Base-by-base conservation (phyloP, 2,113 vertebrate genomes). In the Phoxinus phoxinus region DNA sequence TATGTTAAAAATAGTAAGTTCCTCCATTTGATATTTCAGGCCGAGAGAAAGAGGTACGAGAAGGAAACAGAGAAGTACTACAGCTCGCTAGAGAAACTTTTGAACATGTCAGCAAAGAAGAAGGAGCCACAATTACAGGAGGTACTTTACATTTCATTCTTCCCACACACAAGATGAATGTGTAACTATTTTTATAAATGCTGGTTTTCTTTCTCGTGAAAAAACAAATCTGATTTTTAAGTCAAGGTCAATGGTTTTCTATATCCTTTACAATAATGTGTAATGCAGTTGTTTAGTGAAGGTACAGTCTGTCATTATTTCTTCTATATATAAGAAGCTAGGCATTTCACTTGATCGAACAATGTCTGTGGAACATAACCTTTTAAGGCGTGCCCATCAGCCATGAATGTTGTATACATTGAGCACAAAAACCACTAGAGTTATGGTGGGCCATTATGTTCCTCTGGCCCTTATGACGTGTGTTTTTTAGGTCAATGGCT, bases 21-120 rank as follows among this genome's bases (percentile, higher is more conserved):
- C 41, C 30, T 32, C 6, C 15, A 32, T 80, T 67, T 10, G 4
- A 69, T 71, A 7, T 27, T 25, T 1, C 84, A 99, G 98, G 96
- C 97, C 86, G 96, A 97, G 91, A 98, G 96, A 91, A 99, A 99
- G 93, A 97, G 93, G 89, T 99, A 97, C 88, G 98, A 99, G 93
- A 99, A 99, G 92, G 97, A 99, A 90, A 99, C 98, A 0, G 98
- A 99, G 88, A 99, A 97, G 88, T 99, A 99, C 92, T 99, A 99
- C 90, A 98, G 96, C 90, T 94, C 96, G 44, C 90, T 99, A 91
- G 97, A 99, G 86, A 99, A 99, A 79, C 97, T 99, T 92, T 91
- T 99, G 88, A 97, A 95, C 89, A 94, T 99, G 92, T 99, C 98
- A 4, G 95, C 97, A 23, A 99, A 96, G 94, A 99, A 99, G 96